Evolutionary conservation across 2,113 vertebrate genomes (phyloP).

Genomic region (Candoia aspera): DNA sequence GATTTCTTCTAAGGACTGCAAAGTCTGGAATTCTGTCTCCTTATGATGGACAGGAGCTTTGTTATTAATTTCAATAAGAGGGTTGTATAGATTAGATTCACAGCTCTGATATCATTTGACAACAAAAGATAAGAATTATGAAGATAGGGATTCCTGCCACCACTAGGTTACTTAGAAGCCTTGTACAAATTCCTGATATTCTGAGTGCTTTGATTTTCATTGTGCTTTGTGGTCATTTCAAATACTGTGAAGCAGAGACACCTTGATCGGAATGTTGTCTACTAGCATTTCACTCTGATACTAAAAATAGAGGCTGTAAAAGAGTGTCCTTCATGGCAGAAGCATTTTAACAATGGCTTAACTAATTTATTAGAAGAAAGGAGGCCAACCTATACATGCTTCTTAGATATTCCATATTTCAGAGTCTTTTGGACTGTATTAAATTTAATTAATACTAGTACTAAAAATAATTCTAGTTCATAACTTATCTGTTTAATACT

Average conservation of each 20-base stretch:
- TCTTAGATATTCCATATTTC: neutral
- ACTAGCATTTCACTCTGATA: neutral
- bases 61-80: neutral
- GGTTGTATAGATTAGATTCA: neutral
- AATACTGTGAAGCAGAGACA: neutral
- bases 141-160: neutral
- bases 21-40: neutral
- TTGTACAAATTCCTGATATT: neutral
- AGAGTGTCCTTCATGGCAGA: neutral
- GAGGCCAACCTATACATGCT: neutral
- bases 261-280: neutral
- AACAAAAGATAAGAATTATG: neutral
- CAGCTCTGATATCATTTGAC: neutral
- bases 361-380: neutral
- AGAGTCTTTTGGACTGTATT: too few relatives aligned
- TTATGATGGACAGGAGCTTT: neutral
- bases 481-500: neutral
- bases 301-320: neutral
- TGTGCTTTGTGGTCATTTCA: neutral
- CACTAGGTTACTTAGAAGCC: neutral
- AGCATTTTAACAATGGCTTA: slow-evolving; percentile 1
- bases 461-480: neutral
- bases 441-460: too few relatives aligned
- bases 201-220: neutral
- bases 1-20: too few relatives aligned